A percentile compares a stretch with the other conserved stretches of the same genome.
phyloP scores from a whole-genome alignment of 2,888 invertebrate genomes.

The Hemithea aestivaria region DNA sequence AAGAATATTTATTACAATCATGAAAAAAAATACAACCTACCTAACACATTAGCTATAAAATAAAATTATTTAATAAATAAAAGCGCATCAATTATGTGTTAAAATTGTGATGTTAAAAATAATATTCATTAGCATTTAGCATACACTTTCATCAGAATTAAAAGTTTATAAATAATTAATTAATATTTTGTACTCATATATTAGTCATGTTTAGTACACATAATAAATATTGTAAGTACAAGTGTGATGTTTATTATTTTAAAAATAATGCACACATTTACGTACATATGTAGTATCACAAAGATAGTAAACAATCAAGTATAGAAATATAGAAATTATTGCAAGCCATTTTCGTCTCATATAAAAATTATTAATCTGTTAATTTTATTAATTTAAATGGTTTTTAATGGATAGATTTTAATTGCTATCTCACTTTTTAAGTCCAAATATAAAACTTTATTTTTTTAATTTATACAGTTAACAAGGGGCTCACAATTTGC shows the following conservation, averaged over 20 bases:
- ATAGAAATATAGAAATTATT: conserved; percentile 13
- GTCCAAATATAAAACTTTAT: not conserved
- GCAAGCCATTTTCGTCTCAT: conserved; percentile 17
- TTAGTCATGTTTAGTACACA: conserved; percentile 6
- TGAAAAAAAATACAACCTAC: too few species aligned
- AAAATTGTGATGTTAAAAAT: too few species aligned
- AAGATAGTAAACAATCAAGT: conserved; percentile 10
- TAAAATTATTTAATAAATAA: too few species aligned
- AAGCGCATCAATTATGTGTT: too few species aligned
- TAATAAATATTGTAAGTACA: not conserved
- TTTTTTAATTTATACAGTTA: conserved; percentile 1
- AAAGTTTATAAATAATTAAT: too few species aligned
- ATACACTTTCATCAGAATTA: too few species aligned
- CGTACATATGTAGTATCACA: conserved; percentile 29
- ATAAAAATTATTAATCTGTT: conserved; percentile 8
- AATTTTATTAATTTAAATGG: too few species aligned
- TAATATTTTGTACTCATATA: conserved; percentile 1
- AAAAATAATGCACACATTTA: conserved; percentile 20
- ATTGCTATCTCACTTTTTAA: too few species aligned
- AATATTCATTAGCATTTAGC: too few species aligned
- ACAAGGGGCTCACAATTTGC: conserved; percentile 7
- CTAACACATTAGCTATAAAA: too few species aligned
- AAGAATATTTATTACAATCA: conserved; percentile 1
- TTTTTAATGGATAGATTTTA: too few species aligned
- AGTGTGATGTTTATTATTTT: conserved; percentile 4